phyloP scores from a whole-genome alignment of 1,140 invertebrate genomes.

The Drosophila parvula region DNA sequence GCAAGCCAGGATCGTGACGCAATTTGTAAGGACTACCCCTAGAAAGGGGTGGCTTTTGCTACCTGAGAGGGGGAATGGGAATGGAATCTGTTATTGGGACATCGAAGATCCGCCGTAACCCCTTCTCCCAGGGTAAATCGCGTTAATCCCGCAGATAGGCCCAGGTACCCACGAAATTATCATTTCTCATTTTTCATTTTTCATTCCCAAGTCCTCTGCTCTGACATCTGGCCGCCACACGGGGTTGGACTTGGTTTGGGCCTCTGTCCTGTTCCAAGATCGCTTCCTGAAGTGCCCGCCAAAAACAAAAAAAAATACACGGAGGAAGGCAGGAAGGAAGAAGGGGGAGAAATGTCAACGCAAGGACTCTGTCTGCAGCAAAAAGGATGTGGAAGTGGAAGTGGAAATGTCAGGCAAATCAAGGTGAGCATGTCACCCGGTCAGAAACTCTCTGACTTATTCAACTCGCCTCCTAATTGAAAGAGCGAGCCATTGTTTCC shows the following conservation, averaged over 20 bases:
- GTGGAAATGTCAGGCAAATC: constrained; percentile 63
- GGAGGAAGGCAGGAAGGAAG: constrained; percentile 23
- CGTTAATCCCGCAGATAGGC: constrained; percentile 65
- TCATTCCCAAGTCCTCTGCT: constrained; percentile 46
- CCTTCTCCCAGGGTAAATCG: constrained; percentile 64
- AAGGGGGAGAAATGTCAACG: constrained; percentile 43
- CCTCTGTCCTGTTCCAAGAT: constrained; percentile 35
- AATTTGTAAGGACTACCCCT: constrained; percentile 59
- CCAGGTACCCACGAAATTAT: constrained; percentile 66
- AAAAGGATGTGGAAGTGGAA: constrained; percentile 21
- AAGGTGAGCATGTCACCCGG: constrained; percentile 63
- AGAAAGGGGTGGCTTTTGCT: constrained; percentile 40
- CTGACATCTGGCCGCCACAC: constrained; percentile 51
- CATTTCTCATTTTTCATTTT: constrained; percentile 79
- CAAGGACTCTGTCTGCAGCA: constrained; percentile 28
- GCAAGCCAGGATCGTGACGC: constrained; percentile 39
- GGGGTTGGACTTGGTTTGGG: constrained; percentile 14
- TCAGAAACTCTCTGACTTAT: constrained; percentile 46
- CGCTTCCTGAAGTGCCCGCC: constrained; percentile 64
- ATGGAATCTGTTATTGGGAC: constrained; percentile 63
- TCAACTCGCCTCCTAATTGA: constrained; percentile 49
- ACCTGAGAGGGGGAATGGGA: constrained; percentile 44
- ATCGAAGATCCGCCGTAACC: constrained; percentile 65
- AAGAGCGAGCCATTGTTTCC: constrained; percentile 49
- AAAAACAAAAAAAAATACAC: constrained; percentile 27